A percentile compares a stretch with the other conserved stretches of the same genome.
These are phyloP conservation scores for Leptinotarsa rubiginosa DNA, from an alignment of 2,888 invertebrate species.

Conservation along the genomic window DNA sequence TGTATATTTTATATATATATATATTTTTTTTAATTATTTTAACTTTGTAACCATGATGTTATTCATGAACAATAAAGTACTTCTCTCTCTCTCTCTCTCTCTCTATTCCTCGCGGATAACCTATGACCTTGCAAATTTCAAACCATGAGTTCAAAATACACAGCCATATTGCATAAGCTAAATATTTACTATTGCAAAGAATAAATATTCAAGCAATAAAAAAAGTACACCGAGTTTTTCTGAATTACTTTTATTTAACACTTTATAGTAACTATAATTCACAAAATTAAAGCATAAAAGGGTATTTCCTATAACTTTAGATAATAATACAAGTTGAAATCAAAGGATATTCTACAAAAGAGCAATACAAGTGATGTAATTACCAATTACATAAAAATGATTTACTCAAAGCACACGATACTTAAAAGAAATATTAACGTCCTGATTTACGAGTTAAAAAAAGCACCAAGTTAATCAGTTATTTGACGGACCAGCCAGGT, in stretches of 20 bases:
- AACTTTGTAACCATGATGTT: too few relatives aligned
- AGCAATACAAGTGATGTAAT: constrained; percentile 40
- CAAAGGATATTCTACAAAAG: constrained; percentile 41
- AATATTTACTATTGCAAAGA: background rate
- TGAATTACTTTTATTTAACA: constrained; percentile 53
- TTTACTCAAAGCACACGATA: constrained; percentile 4
- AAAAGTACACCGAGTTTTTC: background rate
- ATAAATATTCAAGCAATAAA: background rate
- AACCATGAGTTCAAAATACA: background rate
- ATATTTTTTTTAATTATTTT: too few relatives aligned
- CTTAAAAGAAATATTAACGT: background rate
- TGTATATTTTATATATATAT: too few relatives aligned
- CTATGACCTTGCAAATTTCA: constrained; percentile 3
- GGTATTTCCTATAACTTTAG: constrained; percentile 46
- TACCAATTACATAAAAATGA: constrained; percentile 12
- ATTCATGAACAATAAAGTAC: too few relatives aligned
- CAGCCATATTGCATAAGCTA: background rate
- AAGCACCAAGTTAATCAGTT: constrained; percentile 24
- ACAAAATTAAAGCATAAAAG: constrained; percentile 55
- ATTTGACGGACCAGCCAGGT: background rate
- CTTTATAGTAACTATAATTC: constrained; percentile 52
- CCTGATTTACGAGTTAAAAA: constrained; percentile 2
- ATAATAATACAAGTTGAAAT: constrained; percentile 43
- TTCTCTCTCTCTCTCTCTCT: too few relatives aligned
- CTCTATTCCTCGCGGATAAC: background rate